A percentile compares a stretch with the other conserved stretches of the same genome.
These are phyloP conservation scores for Silvanus unidentatus DNA, from an alignment of 2,888 invertebrate species.

Conservation along the genomic window DNA sequence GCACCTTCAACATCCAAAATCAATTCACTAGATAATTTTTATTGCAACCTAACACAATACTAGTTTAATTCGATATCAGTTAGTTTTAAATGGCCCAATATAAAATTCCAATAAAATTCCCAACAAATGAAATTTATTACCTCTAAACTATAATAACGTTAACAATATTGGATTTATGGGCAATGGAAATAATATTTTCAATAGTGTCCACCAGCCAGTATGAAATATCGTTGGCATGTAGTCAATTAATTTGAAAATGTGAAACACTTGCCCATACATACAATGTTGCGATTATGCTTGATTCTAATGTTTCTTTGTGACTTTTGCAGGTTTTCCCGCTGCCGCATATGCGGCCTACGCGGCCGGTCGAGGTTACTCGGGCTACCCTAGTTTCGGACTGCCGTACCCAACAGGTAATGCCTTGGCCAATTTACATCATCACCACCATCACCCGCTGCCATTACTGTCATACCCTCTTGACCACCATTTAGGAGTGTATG, in stretches of 20 bases:
- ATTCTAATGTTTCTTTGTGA: not conserved
- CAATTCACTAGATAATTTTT: not conserved
- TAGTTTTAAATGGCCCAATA: too few species aligned
- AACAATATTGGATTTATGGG: not conserved
- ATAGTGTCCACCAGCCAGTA: too few species aligned
- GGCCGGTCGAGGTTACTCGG: constrained; percentile 93
- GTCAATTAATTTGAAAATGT: too few species aligned
- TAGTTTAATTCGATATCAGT: too few species aligned
- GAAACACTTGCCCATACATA: too few species aligned
- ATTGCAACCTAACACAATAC: too few species aligned
- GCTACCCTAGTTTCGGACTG: constrained; percentile 96
- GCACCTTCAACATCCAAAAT: too few species aligned
- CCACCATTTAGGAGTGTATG: constrained; percentile 52
- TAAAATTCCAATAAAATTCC: too few species aligned
- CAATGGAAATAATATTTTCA: not conserved
- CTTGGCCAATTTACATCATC: constrained; percentile 74
- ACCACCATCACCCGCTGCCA: constrained; percentile 54
- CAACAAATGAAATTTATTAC: not conserved
- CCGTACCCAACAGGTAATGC: constrained; percentile 96
- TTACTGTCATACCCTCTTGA: constrained; percentile 64
- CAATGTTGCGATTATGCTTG: not conserved
- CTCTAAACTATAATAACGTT: constrained; percentile 1
- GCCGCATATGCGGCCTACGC: constrained; percentile 93
- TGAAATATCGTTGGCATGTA: too few species aligned
- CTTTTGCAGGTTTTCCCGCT: constrained; percentile 81